Evolutionary conservation across 2,113 vertebrate species (phyloP).

Genomic region (Salvator merianae): DNA sequence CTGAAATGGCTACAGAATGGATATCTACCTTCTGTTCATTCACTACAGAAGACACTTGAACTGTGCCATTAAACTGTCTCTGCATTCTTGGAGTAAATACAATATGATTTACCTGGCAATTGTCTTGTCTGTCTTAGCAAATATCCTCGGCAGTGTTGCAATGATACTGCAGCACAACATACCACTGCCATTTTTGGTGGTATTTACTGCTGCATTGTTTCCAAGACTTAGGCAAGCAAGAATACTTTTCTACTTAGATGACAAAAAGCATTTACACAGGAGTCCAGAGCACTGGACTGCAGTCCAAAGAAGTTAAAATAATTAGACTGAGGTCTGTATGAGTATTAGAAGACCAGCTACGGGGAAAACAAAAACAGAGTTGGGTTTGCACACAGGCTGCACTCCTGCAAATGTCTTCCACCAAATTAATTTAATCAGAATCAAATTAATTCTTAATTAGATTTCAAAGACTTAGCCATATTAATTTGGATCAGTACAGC

Average conservation of each 20-base stretch:
- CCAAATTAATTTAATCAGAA: no score
- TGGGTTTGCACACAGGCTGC: not conserved
- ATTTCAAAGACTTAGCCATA: no score
- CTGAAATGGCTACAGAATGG: not conserved
- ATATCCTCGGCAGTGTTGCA: not conserved
- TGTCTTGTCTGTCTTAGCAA: not conserved
- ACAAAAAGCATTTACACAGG: not conserved
- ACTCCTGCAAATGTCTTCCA: no score
- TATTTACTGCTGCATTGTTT: not conserved
- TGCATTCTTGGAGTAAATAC: not conserved
- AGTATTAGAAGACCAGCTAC: not conserved
- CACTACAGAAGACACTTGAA: not conserved
- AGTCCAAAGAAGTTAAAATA: not conserved
- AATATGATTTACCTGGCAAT: not conserved
- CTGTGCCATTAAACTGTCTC: not conserved
- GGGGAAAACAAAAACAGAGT: not conserved
- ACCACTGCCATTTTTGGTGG: slow-evolving; percentile 5
- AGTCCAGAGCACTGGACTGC: not conserved
- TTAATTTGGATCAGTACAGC: no score
- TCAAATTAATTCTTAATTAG: no score
- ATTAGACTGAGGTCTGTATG: not conserved
- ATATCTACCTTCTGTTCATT: not conserved
- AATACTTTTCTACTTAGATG: not conserved
- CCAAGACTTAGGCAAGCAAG: not conserved
- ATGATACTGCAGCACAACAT: not conserved